Base-by-base conservation (phyloP, 2,888 invertebrate genomes). In the Eledone cirrhosa region DNA sequence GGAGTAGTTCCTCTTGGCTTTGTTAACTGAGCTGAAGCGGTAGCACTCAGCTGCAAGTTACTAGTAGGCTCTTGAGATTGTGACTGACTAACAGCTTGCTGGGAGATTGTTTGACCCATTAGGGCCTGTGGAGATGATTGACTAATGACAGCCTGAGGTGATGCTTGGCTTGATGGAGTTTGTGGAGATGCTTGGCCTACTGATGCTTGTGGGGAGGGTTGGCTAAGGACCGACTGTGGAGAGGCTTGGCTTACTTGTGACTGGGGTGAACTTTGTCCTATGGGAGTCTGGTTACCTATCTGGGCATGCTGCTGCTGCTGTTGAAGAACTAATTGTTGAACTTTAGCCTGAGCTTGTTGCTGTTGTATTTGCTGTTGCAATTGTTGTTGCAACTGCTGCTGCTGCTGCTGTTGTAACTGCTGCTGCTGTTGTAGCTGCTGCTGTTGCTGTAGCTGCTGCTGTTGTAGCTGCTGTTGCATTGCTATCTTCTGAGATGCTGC, bases 271-370 rank as follows among this genome's bases (percentile, higher is more conserved):
- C 41, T 41, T 41, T 41, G 41, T 11, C 41, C 41, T 41, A 41
- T 41, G 5, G 41, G 41, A 11, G 41, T 41, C 22, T 72, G 72
- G 24, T 31, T 41, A 31, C 41, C 41, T 72, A 72, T 22, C 41
- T 72, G 72, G 22, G 72, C 72, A 14, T 41, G 14, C n/a, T 72
- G 72, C 41, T 72, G 72, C 31, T 72, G 72, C 22, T 72, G 72
- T 13, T 24, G 31, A 5, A n/a, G 41, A 22, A 67, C 67, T 67
- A 67, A 67, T 33, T 67, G 67, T 8, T 67, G 67, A 31, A 33
- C 67, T 33, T 67, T 67, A 31, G 33, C 67, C 33, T 67, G 67
- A 67, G 67, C 67, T 14, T 41, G 41, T 13, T 72, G 67, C 31
- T 67, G 67, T 22, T 72, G 72, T 41, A 27, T 24, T 41, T 72